phyloP scores from a whole-genome alignment of 1,140 invertebrate species.

The Cydia fagiglandana region DNA sequence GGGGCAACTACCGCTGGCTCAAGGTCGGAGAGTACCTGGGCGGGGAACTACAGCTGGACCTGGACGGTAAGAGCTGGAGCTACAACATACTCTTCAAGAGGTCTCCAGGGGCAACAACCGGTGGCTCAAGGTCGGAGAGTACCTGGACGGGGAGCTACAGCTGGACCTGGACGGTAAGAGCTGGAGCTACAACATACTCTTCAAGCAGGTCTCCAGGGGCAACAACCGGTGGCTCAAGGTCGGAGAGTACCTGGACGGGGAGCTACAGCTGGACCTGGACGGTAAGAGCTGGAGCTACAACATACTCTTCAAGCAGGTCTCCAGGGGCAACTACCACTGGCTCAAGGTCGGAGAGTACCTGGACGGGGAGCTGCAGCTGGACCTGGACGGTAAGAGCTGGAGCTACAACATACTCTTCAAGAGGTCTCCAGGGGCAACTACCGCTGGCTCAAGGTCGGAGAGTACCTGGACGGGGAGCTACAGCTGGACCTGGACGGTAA shows the following conservation, averaged over 20 bases:
- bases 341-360: constrained; percentile 89
- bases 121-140: constrained; percentile 93
- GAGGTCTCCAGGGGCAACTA: too few species aligned
- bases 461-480: too few species aligned
- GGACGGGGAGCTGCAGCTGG: constrained; percentile 87
- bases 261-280: constrained; percentile 87
- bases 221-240: constrained; percentile 91
- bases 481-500: too few species aligned
- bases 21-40: constrained; percentile 91
- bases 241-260: constrained; percentile 89
- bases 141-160: constrained; percentile 87
- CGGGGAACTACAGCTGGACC: constrained; percentile 87
- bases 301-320: constrained; percentile 78
- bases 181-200: constrained; percentile 94
- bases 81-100: constrained; percentile 97
- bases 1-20: constrained; percentile 89
- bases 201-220: constrained; percentile 88
- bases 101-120: constrained; percentile 85
- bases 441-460: too few species aligned
- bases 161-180: constrained; percentile 88
- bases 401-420: too few species aligned
- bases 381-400: constrained; percentile 52
- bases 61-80: constrained; percentile 84
- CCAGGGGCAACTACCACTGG: constrained; percentile 83
- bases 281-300: constrained; percentile 76